A percentile compares a stretch with the other conserved stretches of the same genome.
These are phyloP conservation scores for Tipula helvola DNA, from an alignment of 2,888 invertebrate species.

Conservation along the genomic window DNA sequence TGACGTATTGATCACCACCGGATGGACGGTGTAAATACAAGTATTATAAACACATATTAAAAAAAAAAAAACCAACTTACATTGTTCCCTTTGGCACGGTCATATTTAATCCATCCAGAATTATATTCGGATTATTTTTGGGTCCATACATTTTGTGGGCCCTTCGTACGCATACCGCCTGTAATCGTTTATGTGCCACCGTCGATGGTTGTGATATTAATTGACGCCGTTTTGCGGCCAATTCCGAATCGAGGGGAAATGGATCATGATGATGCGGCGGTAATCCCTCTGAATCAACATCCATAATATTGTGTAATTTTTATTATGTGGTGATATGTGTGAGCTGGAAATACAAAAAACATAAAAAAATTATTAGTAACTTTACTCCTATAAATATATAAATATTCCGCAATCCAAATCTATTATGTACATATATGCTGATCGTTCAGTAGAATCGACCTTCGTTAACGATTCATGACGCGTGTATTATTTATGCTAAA, in stretches of 20 bases:
- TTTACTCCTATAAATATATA: too few relatives aligned
- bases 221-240: slow-evolving; percentile 39
- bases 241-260: slow-evolving; percentile 25
- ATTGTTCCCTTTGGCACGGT: slow-evolving; percentile 82
- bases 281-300: slow-evolving; percentile 33
- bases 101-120: slow-evolving; percentile 81
- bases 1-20: not conserved
- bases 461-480: too few relatives aligned
- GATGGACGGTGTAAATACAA: too few relatives aligned
- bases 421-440: too few relatives aligned
- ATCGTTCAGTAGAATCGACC: too few relatives aligned
- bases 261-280: slow-evolving; percentile 27
- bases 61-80: slow-evolving; percentile 50
- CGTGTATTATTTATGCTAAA: too few relatives aligned
- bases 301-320: slow-evolving; percentile 22
- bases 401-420: too few relatives aligned
- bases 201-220: slow-evolving; percentile 56
- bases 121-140: slow-evolving; percentile 63
- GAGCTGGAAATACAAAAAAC: not conserved
- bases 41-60: not conserved
- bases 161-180: slow-evolving; percentile 72
- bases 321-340: slow-evolving; percentile 11
- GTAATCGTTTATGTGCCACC: slow-evolving; percentile 55
- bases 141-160: slow-evolving; percentile 77
- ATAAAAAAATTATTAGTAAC: not conserved